phyloP scores from a whole-genome alignment of 2,888 invertebrate genomes.

The Drosophila limbata region DNA sequence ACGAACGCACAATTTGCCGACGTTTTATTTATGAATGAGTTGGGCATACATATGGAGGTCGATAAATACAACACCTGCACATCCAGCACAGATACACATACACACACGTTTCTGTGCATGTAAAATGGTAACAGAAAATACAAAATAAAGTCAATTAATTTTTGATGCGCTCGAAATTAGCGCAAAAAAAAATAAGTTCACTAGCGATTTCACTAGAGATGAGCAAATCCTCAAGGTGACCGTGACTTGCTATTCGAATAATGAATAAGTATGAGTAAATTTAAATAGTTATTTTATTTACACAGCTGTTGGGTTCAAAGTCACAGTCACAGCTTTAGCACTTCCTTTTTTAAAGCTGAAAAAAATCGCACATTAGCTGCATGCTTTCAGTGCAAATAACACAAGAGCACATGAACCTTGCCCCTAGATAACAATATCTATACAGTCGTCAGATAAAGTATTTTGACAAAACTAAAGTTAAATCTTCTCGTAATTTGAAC shows the following conservation, averaged over 20 bases:
- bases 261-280: background rate
- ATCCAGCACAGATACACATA: conserved; percentile 9
- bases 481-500: too few relatives aligned
- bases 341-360: background rate
- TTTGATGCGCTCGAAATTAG: conserved; percentile 53
- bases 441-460: too few relatives aligned
- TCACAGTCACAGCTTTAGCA: background rate
- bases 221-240: conserved; percentile 12
- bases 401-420: conserved; percentile 2
- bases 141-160: conserved; percentile 47
- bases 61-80: conserved; percentile 45
- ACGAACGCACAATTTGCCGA: conserved; percentile 18
- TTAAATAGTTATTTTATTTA: background rate
- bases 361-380: conserved; percentile 10
- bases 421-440: too few relatives aligned
- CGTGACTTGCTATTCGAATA: conserved; percentile 5
- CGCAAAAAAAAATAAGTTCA: conserved; percentile 44
- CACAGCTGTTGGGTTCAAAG: conserved; percentile 1
- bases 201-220: conserved; percentile 34
- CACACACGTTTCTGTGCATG: conserved; percentile 16
- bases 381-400: conserved; percentile 1
- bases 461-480: too few relatives aligned
- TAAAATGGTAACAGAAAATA: conserved; percentile 5
- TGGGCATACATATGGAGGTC: conserved; percentile 46
- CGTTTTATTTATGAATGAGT: conserved; percentile 69